Base-by-base conservation (phyloP, 2,888 invertebrate species). In the Andrena chrysosceles region DNA sequence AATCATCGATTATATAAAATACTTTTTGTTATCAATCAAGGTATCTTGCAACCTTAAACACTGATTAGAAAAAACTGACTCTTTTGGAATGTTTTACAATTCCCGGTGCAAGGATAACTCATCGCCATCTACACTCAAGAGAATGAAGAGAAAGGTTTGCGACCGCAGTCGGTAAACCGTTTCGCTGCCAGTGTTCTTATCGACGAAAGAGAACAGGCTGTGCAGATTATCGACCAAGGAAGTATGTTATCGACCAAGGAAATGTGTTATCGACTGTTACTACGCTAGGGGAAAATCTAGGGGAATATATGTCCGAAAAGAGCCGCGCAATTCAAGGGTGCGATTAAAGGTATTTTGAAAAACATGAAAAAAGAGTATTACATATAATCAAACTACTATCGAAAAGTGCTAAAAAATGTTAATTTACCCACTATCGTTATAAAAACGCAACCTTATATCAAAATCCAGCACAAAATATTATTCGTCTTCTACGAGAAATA, bases 241-340 rank as follows among this genome's bases (percentile, higher is more conserved):
- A 23, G 3, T 64, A 2, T 3, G 35, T 75, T 75, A 75, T 35
- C 75, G 62, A 70, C 62, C 1, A 3, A 20, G 54, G 2, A 54
- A 23, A 1, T 64, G 5, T 3, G 35, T 75, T 75, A 75, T 35
- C 75, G 62, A 70, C 62, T 16, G 64, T n/a, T 64, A 64, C 4
- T 31, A 20, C 35, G 13, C 10, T 42, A 16, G 66, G 66, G 52
- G 54, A 48, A 31, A 60, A 68, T 48, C 74, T 6, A 1, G 0
- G n/a, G 5, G 10, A 72, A 8, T 23, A 13, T 42, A 23, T 13
- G 29, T 5, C 16, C 42, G 42, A 13, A 42, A 16, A 42, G 16
- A 59, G 13, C n/a, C 59, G 10, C 35, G n/a, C 20, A n/a, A 20
- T 63, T 54, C 8, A 23, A 54, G 2, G 8, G 20, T 23, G 8